These are phyloP conservation scores for Magallana nippona DNA, from an alignment of 2,888 invertebrate genomes.

Conservation along the genomic window DNA sequence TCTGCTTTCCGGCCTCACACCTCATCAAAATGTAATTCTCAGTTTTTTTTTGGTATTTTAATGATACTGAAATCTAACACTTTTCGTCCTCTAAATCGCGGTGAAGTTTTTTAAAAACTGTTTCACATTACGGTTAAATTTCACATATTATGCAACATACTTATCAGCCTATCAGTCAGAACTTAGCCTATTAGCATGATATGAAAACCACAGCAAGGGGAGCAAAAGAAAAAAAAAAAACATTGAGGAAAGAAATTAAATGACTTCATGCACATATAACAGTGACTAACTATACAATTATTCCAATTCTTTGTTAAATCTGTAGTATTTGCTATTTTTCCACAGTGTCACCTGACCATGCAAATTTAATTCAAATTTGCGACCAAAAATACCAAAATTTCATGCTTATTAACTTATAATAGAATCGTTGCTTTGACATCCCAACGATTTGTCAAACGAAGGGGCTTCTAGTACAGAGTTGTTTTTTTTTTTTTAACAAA, in stretches of 20 bases:
- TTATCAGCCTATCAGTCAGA: too few relatives aligned
- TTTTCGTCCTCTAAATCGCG: not conserved
- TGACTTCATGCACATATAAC: not conserved
- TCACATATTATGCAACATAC: not conserved
- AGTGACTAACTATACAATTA: slow-evolving; percentile 20
- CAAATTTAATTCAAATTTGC: not conserved
- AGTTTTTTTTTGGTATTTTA: not conserved
- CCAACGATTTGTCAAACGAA: not conserved
- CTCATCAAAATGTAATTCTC: not conserved
- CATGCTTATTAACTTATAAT: not conserved
- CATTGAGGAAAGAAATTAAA: not conserved
- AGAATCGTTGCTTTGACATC: not conserved
- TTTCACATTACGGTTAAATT: not conserved
- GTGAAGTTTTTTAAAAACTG: not conserved
- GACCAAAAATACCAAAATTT: not conserved
- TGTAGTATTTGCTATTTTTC: not conserved
- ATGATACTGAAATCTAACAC: not conserved
- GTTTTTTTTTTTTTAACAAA: too few relatives aligned
- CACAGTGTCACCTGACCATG: not conserved
- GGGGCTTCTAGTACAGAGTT: not conserved
- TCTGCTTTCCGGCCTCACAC: not conserved
- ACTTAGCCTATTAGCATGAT: too few relatives aligned
- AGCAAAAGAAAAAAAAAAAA: too few relatives aligned
- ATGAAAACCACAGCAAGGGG: too few relatives aligned
- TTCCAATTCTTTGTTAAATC: not conserved